These are phyloP conservation scores for Phylloscopus trochiloides DNA, from an alignment of 2,113 vertebrate species.

Conservation along the genomic window DNA sequence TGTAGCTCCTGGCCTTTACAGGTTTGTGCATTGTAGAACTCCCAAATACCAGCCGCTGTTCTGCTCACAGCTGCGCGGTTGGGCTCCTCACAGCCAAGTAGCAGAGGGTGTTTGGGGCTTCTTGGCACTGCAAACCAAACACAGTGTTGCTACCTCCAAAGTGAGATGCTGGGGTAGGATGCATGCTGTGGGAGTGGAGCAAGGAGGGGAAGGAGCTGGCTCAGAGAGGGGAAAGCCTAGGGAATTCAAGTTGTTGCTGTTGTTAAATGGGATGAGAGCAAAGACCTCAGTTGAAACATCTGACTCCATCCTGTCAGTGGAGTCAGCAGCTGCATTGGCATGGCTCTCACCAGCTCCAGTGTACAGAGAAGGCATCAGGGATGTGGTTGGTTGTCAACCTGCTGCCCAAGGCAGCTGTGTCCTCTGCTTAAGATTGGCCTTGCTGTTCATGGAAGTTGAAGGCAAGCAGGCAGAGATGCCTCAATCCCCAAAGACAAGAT, in stretches of 20 bases:
- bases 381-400: not conserved
- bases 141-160: not conserved
- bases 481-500: not conserved
- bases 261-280: not conserved
- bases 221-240: not conserved
- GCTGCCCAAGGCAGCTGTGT: not conserved
- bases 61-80: not conserved
- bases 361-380: not conserved
- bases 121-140: not conserved
- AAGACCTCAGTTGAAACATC: not conserved
- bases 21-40: not conserved
- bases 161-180: not conserved
- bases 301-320: not conserved
- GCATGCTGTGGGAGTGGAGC: not conserved
- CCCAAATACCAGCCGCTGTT: not conserved
- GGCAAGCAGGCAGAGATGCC: not conserved
- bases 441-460: not conserved
- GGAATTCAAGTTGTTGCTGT: not conserved
- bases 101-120: not conserved
- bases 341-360: not conserved
- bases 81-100: not conserved
- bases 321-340: not conserved
- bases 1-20: not conserved
- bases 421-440: not conserved
- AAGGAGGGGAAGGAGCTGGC: not conserved